Evolutionary conservation across 2,113 vertebrate species (phyloP).

Genomic region (Seriola quinqueradiata): DNA sequence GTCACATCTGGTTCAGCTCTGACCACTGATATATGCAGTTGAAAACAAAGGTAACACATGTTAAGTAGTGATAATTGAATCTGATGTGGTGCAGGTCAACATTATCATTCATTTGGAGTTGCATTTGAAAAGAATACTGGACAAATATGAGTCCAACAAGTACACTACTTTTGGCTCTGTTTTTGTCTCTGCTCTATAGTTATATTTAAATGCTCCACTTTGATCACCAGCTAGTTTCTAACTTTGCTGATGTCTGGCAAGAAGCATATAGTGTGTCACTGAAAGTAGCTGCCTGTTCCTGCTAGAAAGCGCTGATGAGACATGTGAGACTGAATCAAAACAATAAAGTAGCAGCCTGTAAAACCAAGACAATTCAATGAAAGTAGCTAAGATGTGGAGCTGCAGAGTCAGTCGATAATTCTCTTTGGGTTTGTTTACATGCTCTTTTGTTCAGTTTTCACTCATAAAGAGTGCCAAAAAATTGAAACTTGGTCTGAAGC

Average conservation of each 20-base stretch:
- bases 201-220: neutral
- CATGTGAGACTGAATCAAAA: no score
- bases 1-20: neutral
- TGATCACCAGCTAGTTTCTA: neutral
- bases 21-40: neutral
- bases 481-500: no score
- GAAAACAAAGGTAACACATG: neutral
- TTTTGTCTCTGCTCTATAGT: neutral
- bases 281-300: neutral
- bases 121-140: neutral
- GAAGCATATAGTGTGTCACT: neutral
- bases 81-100: neutral
- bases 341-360: no score
- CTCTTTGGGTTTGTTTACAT: no score
- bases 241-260: neutral
- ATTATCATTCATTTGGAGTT: neutral
- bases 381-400: neutral
- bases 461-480: no score
- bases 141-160: neutral
- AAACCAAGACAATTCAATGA: neutral
- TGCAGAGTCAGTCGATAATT: no score
- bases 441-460: no score
- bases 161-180: neutral
- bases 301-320: neutral
- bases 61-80: neutral